Evolutionary conservation across 2,888 invertebrate species (phyloP), one percentile per base, ranked within the genome.

Genomic region (Crioceris asparagi): DNA sequence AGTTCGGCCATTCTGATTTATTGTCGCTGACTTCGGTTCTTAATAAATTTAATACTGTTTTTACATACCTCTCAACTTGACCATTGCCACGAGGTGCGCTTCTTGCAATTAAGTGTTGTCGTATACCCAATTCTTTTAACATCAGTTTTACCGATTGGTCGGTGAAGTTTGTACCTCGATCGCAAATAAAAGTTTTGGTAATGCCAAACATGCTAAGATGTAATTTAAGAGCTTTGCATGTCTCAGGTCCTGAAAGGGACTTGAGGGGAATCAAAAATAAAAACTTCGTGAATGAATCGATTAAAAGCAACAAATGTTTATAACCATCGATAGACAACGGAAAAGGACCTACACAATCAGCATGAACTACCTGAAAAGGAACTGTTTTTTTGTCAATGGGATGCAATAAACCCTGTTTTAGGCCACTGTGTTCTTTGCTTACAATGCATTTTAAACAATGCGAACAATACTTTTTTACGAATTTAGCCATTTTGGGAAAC

Each of bases 271-370:
- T 29, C 30, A 46, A 15, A 25, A 46, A 30, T n/a, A 35, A 8
- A 31, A 27, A 44, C 17, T 46, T 44, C 4, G 44, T 42, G 23
- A 46, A 46, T 10, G 34, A 29, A 17, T 46, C 44, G n/a, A n/a
- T n/a, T n/a, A n/a, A n/a, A n/a, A n/a, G n/a, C n/a, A n/a, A n/a
- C n/a, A n/a, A n/a, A n/a, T n/a, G n/a, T n/a, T n/a, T n/a, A n/a
- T n/a, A n/a, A n/a, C n/a, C n/a, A n/a, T n/a, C n/a, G n/a, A n/a
- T n/a, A n/a, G n/a, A n/a, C n/a, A n/a, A n/a, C 29, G 29, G 29
- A n/a, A 29, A 62, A 5, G 59, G 60, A 1, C 59, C 59, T 3
- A 61, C 35, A 35, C 62, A 61, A 41, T 62, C 62, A 1, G 61
- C 30, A 38, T 62, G 60, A 10, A 63, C 16, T 0, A 59, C 61